A percentile compares a stretch with the other conserved stretches of the same genome.
Conservation (phyloP, 2,888 invertebrate species). For the Ptilodon capucinus region DNA sequence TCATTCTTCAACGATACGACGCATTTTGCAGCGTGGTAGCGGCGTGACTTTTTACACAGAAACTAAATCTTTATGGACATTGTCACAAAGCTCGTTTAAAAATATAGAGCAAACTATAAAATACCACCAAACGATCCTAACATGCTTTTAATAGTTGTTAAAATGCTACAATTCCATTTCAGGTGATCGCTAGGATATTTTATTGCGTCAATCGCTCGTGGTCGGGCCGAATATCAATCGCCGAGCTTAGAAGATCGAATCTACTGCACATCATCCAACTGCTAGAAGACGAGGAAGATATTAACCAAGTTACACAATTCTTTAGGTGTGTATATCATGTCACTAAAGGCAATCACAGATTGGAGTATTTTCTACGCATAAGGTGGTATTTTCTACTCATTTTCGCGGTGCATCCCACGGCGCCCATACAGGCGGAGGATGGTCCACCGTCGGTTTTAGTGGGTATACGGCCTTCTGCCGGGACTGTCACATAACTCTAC, state of each 20-base stretch:
- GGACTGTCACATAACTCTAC: too few species aligned
- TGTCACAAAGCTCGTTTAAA: too few species aligned
- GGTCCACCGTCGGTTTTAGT: too few species aligned
- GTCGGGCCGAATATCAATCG: slow-evolving; percentile 95
- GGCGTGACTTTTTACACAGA: too few species aligned
- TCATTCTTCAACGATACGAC: too few species aligned
- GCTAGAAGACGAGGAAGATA: slow-evolving; percentile 97
- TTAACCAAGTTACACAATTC: slow-evolving; percentile 95
- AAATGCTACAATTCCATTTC: slow-evolving; percentile 38
- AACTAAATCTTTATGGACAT: neutral
- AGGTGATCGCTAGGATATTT: slow-evolving; percentile 98
- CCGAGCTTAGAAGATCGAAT: slow-evolving; percentile 95
- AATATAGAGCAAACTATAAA: neutral
- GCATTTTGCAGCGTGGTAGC: too few species aligned
- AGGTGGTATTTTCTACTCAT: too few species aligned
- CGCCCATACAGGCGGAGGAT: too few species aligned
- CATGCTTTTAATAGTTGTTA: neutral
- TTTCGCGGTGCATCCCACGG: too few species aligned
- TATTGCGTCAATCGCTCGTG: slow-evolving; percentile 98
- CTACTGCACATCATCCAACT: slow-evolving; percentile 91
- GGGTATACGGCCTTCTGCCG: too few species aligned
- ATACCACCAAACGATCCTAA: neutral
- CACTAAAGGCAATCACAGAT: neutral
- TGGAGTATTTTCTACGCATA: too few species aligned
- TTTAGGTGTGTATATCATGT: slow-evolving; percentile 73